These are phyloP conservation scores for Diabrotica undecimpunctata DNA, from an alignment of 1,140 invertebrate species.

Conservation along the genomic window DNA sequence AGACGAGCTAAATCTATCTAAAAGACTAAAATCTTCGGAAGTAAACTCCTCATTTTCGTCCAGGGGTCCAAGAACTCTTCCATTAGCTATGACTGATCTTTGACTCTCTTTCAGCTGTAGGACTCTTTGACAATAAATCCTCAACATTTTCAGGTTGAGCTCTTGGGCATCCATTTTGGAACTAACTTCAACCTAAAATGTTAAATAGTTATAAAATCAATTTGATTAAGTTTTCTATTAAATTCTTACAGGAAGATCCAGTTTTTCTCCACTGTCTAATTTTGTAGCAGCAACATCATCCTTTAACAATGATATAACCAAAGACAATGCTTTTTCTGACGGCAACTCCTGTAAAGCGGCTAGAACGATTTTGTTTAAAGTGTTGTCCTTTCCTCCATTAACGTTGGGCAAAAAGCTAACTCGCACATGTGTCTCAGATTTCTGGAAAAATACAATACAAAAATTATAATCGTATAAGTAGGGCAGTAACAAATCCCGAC, in stretches of 20 bases:
- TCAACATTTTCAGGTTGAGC: slow-evolving; percentile 59
- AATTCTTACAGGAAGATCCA: slow-evolving; percentile 37
- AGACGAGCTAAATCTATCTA: slow-evolving; percentile 75
- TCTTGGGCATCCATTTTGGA: slow-evolving; percentile 40
- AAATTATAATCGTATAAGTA: background rate
- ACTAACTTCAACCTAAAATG: slow-evolving; percentile 38
- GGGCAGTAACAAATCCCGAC: background rate
- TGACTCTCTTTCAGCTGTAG: slow-evolving; percentile 54
- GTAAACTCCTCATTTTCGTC: slow-evolving; percentile 73
- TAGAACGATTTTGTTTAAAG: slow-evolving; percentile 59
- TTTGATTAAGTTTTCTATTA: background rate
- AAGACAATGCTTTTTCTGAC: slow-evolving; percentile 58
- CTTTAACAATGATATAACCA: slow-evolving; percentile 65
- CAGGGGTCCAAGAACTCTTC: slow-evolving; percentile 86
- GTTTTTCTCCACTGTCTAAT: slow-evolving; percentile 43
- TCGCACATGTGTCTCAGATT: slow-evolving; percentile 56
- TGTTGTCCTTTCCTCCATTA: slow-evolving; percentile 48
- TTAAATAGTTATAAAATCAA: slow-evolving; percentile 5
- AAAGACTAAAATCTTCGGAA: slow-evolving; percentile 85
- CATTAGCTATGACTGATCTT: slow-evolving; percentile 81
- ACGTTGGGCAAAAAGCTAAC: slow-evolving; percentile 65
- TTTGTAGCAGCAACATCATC: slow-evolving; percentile 51
- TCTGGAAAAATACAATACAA: slow-evolving; percentile 44
- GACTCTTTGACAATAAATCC: slow-evolving; percentile 58
- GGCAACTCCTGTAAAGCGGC: slow-evolving; percentile 61